Base-by-base conservation (phyloP, 2,797 vertebrate genomes). In the Chrosomus eos region DNA sequence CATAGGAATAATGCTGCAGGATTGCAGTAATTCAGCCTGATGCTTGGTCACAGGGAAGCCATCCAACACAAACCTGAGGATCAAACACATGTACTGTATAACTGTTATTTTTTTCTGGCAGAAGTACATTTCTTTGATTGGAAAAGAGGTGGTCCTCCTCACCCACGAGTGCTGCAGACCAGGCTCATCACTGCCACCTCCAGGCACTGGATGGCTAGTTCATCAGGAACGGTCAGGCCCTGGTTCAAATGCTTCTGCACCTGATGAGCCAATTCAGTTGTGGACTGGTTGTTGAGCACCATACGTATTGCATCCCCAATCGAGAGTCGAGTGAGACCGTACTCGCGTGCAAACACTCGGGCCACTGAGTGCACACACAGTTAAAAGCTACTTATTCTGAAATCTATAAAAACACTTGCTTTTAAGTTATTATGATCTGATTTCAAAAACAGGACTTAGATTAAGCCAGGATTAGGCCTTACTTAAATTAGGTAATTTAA, bases 61-160 rank as follows among this genome's bases (percentile, higher is more conserved):
- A 90, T 99, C 98, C 82, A 99, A 91, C 88, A 99, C 94, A 83
- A 96, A 95, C 86, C 98, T 98, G 89, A n/a, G 89, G 21, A 55
- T 43, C 48, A 81, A 85, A 23, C 85, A 87, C 87, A 26, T 87
- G 45, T 26, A 48, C 14, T 16, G 45, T 48, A 48, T 16, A 48
- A 48, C 40, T 43, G 21, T 31, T 38, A 38, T 62, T 79, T 81
- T 81, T 43, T 84, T 60, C 51, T 81, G 38, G 21, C 33, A 72
- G 40, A 16, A 55, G 38, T 28, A 60, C 5, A 26, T 2, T 36
- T 58, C 13, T 60, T 62, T 80, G 23, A 90, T 5, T 14, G 16
- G 55, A 16, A 70, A 1, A 55, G 40, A 53, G n/a, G 62, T 64
- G 36, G 2, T 23, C 23, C 85, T 18, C n/a, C 85, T 87, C 93